Conservation (phyloP, 2,797 vertebrate species). For the Poeciliopsis presidionis region DNA sequence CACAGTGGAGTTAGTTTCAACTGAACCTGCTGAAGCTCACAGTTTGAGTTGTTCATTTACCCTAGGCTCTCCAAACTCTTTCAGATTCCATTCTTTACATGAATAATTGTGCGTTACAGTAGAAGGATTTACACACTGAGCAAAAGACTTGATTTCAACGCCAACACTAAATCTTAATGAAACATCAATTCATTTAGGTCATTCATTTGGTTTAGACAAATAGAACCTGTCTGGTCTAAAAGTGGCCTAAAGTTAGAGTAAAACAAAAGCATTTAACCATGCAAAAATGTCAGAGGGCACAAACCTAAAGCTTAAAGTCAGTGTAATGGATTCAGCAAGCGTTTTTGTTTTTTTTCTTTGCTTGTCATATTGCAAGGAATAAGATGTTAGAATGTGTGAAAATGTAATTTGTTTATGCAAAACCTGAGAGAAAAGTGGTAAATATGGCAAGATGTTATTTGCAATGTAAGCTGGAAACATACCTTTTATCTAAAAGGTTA, state of each 20-base stretch:
- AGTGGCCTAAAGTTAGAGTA: background rate
- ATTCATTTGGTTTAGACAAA: background rate
- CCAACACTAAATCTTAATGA: background rate
- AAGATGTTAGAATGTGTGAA: background rate
- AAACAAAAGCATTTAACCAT: background rate
- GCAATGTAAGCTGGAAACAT: background rate
- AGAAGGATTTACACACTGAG: background rate
- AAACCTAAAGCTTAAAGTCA: background rate
- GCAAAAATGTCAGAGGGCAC: background rate
- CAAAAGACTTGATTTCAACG: background rate
- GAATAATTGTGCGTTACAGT: background rate
- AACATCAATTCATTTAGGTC: background rate
- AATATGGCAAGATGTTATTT: background rate
- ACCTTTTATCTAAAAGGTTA: background rate
- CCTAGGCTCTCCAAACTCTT: background rate
- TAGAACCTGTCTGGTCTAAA: background rate
- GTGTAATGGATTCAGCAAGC: background rate
- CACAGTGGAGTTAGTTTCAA: conserved; percentile 2
- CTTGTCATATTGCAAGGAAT: background rate
- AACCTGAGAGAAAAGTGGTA: background rate
- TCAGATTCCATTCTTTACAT: conserved; percentile 1
- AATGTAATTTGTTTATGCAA: background rate
- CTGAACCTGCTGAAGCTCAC: conserved; percentile 13
- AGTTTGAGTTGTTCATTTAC: conserved; percentile 5
- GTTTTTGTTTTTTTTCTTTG: background rate